A percentile compares a stretch with the other conserved stretches of the same genome.
Conservation (phyloP, 2,888 invertebrate genomes). For the Eudasyphora cyanicolor region DNA sequence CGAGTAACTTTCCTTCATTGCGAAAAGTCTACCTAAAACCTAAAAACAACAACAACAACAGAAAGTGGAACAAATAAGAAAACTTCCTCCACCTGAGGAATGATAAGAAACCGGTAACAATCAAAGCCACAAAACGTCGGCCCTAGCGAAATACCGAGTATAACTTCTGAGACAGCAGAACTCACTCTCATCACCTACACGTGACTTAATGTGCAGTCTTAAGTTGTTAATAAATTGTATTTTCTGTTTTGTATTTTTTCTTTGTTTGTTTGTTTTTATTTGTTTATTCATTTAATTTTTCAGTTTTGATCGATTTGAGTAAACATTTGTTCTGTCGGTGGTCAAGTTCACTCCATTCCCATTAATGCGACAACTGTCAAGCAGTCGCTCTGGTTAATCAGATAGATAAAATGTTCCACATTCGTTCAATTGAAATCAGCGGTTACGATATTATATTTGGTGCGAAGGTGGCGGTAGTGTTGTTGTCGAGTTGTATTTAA, state of each 20-base stretch:
- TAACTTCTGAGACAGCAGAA: not conserved
- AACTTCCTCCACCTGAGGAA: not conserved
- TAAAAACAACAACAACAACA: not conserved
- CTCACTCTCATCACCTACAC: slow-evolving; percentile 9
- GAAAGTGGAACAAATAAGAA: not conserved
- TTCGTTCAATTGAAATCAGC: not conserved
- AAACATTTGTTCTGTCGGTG: not conserved
- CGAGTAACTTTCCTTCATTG: not conserved
- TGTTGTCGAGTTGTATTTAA: too few species aligned
- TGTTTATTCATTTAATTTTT: slow-evolving; percentile 8
- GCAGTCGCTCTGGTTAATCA: not conserved
- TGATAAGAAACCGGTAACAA: slow-evolving; percentile 1
- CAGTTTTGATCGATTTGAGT: not conserved
- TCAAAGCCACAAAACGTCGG: not conserved
- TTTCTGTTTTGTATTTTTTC: too few species aligned
- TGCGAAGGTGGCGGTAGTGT: not conserved
- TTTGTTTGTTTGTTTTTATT: slow-evolving; percentile 20
- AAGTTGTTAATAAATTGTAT: slow-evolving; percentile 10
- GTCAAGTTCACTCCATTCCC: not conserved
- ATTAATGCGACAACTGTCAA: not conserved
- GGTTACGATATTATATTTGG: too few species aligned
- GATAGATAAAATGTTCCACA: not conserved
- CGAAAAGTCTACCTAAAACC: not conserved
- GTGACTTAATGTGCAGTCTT: slow-evolving; percentile 37
- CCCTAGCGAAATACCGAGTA: not conserved